Evolutionary conservation across 2,113 vertebrate genomes (phyloP).

Genomic region (Panthera tigris): DNA sequence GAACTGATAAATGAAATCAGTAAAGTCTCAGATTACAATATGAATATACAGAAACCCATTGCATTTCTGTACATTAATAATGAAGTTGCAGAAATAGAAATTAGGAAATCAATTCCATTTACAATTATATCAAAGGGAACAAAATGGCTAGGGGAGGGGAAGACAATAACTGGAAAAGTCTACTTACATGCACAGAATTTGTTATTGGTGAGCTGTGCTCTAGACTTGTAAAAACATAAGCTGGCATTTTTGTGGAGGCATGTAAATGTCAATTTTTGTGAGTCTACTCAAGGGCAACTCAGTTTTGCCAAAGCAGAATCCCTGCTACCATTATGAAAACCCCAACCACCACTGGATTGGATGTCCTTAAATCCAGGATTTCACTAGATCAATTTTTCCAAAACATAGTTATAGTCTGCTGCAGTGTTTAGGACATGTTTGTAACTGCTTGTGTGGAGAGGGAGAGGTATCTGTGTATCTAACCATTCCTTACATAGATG

Average conservation of each 20-base stretch:
- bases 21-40: neutral
- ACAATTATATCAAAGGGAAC: neutral
- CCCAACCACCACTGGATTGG: neutral
- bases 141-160: neutral
- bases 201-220: neutral
- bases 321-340: neutral
- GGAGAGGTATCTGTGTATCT: neutral
- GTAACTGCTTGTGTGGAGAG: no score
- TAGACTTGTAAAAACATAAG: neutral
- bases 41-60: neutral
- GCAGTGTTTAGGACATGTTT: neutral
- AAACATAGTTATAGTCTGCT: neutral
- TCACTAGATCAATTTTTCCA: neutral
- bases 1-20: neutral
- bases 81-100: neutral
- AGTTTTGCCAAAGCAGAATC: neutral
- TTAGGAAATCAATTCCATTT: neutral
- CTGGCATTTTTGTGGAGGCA: neutral
- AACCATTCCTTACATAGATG: rapidly evolving
- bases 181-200: neutral
- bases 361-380: neutral
- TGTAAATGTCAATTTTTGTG: neutral
- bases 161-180: neutral
- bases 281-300: neutral
- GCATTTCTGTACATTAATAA: neutral